phyloP scores from a whole-genome alignment of 1,140 invertebrate genomes.

The Mactra quadrangularis region DNA sequence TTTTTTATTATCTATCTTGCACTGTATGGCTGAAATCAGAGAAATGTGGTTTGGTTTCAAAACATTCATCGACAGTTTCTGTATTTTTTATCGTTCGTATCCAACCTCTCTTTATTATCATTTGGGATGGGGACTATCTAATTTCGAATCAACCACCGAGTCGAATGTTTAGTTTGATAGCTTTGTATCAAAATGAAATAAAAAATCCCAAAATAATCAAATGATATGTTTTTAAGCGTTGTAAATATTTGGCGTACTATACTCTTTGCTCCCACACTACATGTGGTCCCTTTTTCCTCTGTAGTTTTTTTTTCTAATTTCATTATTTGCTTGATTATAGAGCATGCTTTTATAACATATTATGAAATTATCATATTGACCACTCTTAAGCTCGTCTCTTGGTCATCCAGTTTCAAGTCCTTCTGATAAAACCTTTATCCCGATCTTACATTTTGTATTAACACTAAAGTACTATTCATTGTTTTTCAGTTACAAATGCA shows the following conservation, averaged over 20 bases:
- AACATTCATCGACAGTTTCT: conserved; percentile 40
- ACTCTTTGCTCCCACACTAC: too few relatives aligned
- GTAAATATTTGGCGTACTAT: conserved; percentile 28
- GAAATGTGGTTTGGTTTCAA: conserved; percentile 54
- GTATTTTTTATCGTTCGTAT: conserved; percentile 16
- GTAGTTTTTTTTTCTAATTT: too few relatives aligned
- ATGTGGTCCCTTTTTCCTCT: too few relatives aligned
- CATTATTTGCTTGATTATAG: too few relatives aligned
- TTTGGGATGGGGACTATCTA: conserved; percentile 3
- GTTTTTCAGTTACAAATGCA: too few relatives aligned
- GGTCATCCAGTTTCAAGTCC: too few relatives aligned
- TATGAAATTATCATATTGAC: too few relatives aligned
- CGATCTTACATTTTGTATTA: too few relatives aligned
- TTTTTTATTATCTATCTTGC: conserved; percentile 59
- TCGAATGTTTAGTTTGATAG: not conserved
- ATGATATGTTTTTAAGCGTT: conserved; percentile 26
- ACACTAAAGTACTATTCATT: too few relatives aligned
- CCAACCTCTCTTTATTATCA: conserved; percentile 30
- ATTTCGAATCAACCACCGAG: conserved; percentile 12
- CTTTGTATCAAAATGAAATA: conserved; percentile 33
- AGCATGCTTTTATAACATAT: too few relatives aligned
- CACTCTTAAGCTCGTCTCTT: too few relatives aligned
- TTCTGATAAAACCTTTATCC: too few relatives aligned
- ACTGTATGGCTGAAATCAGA: conserved; percentile 57
- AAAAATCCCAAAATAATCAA: conserved; percentile 15